These are phyloP conservation scores for Brachirus orientalis DNA, from an alignment of 2,113 vertebrate species.

Conservation along the genomic window DNA sequence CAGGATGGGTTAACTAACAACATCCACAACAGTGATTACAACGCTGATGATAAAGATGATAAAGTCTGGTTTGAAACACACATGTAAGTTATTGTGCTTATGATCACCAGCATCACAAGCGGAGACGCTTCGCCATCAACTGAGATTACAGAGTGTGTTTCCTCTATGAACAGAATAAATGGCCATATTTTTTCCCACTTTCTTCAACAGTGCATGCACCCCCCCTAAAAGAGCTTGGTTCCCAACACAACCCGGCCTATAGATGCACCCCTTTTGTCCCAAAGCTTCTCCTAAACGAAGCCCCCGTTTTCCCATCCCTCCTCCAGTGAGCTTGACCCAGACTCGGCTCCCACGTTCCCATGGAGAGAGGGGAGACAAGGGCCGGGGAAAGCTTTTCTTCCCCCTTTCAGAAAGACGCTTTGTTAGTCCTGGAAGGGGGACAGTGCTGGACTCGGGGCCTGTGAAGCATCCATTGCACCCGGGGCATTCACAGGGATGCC, in stretches of 20 bases:
- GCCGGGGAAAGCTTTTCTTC: conserved; percentile 88
- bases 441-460: conserved; percentile 85
- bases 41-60: background rate
- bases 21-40: conserved; percentile 46
- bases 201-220: conserved; percentile 31
- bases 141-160: too few species aligned
- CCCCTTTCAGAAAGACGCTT: conserved; percentile 91
- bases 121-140: too few species aligned
- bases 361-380: conserved; percentile 87
- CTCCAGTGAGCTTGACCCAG: conserved; percentile 87
- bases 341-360: conserved; percentile 88
- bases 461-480: conserved; percentile 84
- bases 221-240: conserved; percentile 41
- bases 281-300: conserved; percentile 50
- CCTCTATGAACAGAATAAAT: too few species aligned
- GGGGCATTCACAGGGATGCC: conserved; percentile 84
- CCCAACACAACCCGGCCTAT: conserved; percentile 61
- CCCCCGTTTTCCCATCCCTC: conserved; percentile 82
- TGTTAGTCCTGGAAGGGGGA: conserved; percentile 95
- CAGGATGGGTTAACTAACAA: conserved; percentile 59
- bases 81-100: too few species aligned
- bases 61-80: background rate
- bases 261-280: conserved; percentile 75
- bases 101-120: too few species aligned
- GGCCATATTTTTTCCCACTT: too few species aligned